A percentile compares a stretch with the other conserved stretches of the same genome.
Conservation (phyloP, 2,113 vertebrate genomes). For the Cheirogaleus medius region DNA sequence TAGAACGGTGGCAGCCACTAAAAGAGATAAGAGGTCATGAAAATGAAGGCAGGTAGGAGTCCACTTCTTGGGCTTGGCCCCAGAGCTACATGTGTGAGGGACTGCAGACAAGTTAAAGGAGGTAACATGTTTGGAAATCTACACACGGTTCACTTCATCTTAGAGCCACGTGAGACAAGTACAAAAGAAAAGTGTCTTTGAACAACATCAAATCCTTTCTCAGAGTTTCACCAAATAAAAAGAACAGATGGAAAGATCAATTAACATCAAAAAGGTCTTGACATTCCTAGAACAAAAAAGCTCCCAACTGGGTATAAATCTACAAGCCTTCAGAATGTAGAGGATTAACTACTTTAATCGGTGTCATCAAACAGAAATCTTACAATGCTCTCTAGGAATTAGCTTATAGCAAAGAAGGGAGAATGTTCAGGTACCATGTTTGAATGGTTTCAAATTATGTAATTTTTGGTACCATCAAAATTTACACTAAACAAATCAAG, state of each 20-base stretch:
- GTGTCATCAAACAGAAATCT: conserved; percentile 17
- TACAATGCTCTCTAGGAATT: neutral
- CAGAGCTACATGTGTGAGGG: neutral
- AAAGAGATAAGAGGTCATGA: neutral
- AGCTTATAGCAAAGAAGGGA: neutral
- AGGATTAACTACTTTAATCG: conserved; percentile 24
- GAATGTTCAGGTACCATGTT: neutral
- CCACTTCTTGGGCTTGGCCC: neutral
- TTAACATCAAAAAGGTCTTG: conserved; percentile 39
- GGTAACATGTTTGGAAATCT: rapidly evolving
- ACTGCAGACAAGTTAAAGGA: neutral
- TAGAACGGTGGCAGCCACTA: neutral
- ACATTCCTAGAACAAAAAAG: conserved; percentile 41
- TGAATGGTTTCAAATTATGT: neutral
- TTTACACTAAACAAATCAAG: neutral
- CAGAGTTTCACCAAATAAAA: conserved; percentile 9
- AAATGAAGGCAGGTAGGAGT: neutral
- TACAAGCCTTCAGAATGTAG: conserved; percentile 14
- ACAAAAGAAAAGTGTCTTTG: neutral
- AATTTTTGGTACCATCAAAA: neutral
- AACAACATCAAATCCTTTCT: neutral
- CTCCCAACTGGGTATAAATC: conserved; percentile 24
- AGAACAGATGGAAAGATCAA: conserved; percentile 52
- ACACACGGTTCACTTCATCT: neutral
- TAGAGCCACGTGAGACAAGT: neutral